Base-by-base conservation (phyloP, 2,113 vertebrate genomes). In the Catharus minimus region DNA sequence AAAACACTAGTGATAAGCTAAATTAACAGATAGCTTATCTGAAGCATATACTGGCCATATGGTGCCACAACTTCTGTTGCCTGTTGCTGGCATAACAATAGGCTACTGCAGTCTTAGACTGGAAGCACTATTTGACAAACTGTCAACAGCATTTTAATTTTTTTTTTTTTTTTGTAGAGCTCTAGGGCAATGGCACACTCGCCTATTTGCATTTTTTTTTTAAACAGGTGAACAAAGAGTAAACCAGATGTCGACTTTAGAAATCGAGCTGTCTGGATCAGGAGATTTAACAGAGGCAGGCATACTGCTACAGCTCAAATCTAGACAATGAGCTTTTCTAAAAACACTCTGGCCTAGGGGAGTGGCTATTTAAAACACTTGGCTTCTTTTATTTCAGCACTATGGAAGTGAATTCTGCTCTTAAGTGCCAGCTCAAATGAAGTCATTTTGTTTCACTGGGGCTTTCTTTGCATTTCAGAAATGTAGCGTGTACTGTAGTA, bases 61-160 rank as follows among this genome's bases (percentile, higher is more conserved):
- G 99, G 98, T 98, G 98, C 97, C 97, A 98, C 97, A 97, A 98
- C 97, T 97, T 98, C 98, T 97, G 96, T 98, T 96, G 98, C 98
- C 98, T 99, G 98, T 99, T 99, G 98, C 98, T 98, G 98, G 97
- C 96, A 94, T 98, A 98, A 99, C 98, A 99, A 99, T 98, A 97
- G 98, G 96, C 97, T 92, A 95, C 96, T 94, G 97, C 97, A 97
- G 97, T 97, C 96, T 96, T 97, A 95, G 97, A 98, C 97, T 98
- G 97, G 97, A 97, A 97, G 97, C 97, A 97, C 96, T 96, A 94
- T 96, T 88, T 96, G 97, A 98, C 97, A 98, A 98, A 98, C 98
- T 97, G 98, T 98, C 97, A 94, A 97, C 98, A 97, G 98, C 98
- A 81, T 96, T 96, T 89, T 46, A 28, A 50, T 74, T 33, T 49